Evolutionary conservation across 2,797 vertebrate species (phyloP), one percentile per base, ranked within the genome.

Genomic region (Ficedula albicollis): DNA sequence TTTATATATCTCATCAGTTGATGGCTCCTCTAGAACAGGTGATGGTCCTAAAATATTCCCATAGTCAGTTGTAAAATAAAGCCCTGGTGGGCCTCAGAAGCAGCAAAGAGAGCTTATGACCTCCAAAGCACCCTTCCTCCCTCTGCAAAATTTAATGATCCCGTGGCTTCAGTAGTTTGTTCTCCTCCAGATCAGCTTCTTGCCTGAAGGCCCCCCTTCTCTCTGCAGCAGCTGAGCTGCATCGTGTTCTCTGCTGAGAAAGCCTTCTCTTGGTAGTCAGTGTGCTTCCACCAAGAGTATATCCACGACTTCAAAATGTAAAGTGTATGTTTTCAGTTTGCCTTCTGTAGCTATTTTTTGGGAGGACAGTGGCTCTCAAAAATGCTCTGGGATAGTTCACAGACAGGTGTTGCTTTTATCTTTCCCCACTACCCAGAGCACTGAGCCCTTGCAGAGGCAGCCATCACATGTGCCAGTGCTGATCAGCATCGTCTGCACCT

Each of bases 381-480:
- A 84, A 27, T 44, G 15, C 44, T 30, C 27, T 21, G 32, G 32
- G 48, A 6, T 76, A 23, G 36, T 48, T 84, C n/a, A 76, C 23
- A 63, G 69, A 30, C 29, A 38, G 41, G 8, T 66, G 11, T 27
- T 29, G 13, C 9, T 74, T 69, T 29, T 41, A 41, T 17, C 30
- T 39, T 39, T 78, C 55, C 3, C 6, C 9, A 4, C 6, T 3
- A 15, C 5, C 3, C 29, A 11, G 41, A 49, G 41, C 75, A 41
- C 20, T 10, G 10, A 56, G 49, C 41, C 30, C 54, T 52, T 7
- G 6, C 62, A 86, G 59, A 58, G 46, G 29, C 0, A 3, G 6
- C 39, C 3, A 0, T 32, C 29, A 8, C 1, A 1, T 3, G 1
- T 43, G 23, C 38, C 39, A 8, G 32, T 27, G 70, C 32, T 54